Conservation (phyloP, 1,140 invertebrate genomes). For the Tetraneura akinire region DNA sequence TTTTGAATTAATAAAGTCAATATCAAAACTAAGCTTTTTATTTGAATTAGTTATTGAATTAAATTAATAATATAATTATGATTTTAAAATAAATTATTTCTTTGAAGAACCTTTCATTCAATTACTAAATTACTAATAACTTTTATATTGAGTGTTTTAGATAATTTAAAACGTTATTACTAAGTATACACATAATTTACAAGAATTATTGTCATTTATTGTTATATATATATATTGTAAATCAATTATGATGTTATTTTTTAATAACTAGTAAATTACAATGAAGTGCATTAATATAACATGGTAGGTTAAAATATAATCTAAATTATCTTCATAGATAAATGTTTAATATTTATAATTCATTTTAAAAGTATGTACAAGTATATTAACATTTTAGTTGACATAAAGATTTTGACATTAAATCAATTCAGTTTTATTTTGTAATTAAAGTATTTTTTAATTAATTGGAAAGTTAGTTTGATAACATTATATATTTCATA, state of each 20-base stretch:
- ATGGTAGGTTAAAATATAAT: conserved; percentile 8
- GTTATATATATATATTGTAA: neutral
- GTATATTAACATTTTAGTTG: neutral
- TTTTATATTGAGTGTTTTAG: neutral
- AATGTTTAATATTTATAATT: neutral
- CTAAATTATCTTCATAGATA: conserved; percentile 10
- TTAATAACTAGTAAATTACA: neutral
- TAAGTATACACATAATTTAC: neutral
- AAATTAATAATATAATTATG: too few species aligned
- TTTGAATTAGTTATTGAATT: too few species aligned
- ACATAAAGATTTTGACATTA: neutral
- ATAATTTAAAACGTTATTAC: neutral
- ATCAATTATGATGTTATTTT: neutral
- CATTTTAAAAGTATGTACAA: too few species aligned
- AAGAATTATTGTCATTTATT: neutral
- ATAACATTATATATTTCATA: too few species aligned
- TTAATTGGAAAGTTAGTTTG: too few species aligned
- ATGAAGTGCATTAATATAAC: neutral
- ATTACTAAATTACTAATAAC: neutral
- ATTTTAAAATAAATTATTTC: too few species aligned
- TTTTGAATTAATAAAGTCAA: too few species aligned
- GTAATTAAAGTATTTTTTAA: neutral
- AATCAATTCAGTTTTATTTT: neutral
- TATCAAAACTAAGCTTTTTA: too few species aligned
- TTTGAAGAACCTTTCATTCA: neutral